These are phyloP conservation scores for Phaethornis superciliosus DNA, from an alignment of 2,113 vertebrate genomes.

Conservation along the genomic window DNA sequence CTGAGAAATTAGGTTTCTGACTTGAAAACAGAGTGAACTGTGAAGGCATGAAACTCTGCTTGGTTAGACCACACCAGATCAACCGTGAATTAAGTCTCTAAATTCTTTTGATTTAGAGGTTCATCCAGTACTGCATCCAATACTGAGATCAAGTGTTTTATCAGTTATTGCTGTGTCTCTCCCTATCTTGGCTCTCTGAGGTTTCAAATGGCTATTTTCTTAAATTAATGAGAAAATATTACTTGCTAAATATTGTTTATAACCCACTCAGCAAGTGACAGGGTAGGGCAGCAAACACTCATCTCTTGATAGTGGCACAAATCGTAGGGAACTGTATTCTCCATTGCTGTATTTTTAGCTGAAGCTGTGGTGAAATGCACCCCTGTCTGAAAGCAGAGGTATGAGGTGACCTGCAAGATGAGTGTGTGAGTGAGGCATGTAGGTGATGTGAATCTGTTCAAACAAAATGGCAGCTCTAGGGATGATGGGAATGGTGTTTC, in stretches of 20 bases:
- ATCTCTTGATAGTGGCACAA: background rate
- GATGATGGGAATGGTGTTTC: background rate
- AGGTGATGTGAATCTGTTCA: background rate
- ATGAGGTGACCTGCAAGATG: background rate
- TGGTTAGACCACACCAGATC: background rate
- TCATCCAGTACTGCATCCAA: background rate
- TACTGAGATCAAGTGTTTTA: background rate
- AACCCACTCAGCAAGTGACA: conserved; percentile 9
- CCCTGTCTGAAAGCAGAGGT: background rate
- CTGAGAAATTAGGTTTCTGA: conserved; percentile 47
- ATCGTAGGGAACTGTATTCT: background rate
- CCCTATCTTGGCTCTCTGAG: background rate
- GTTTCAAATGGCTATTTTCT: background rate
- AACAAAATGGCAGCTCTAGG: background rate
- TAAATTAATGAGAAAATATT: conserved; percentile 12
- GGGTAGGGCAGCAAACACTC: background rate
- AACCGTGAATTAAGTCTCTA: background rate
- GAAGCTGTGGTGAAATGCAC: background rate
- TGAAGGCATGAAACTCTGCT: conserved; percentile 40
- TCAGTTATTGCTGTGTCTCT: background rate
- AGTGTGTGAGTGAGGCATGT: rapidly evolving
- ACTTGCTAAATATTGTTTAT: conserved; percentile 31
- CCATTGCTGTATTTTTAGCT: background rate
- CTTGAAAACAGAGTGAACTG: conserved; percentile 12
- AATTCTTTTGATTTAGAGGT: background rate